phyloP scores from a whole-genome alignment of 2,888 invertebrate genomes.

The Sesia bembeciformis region DNA sequence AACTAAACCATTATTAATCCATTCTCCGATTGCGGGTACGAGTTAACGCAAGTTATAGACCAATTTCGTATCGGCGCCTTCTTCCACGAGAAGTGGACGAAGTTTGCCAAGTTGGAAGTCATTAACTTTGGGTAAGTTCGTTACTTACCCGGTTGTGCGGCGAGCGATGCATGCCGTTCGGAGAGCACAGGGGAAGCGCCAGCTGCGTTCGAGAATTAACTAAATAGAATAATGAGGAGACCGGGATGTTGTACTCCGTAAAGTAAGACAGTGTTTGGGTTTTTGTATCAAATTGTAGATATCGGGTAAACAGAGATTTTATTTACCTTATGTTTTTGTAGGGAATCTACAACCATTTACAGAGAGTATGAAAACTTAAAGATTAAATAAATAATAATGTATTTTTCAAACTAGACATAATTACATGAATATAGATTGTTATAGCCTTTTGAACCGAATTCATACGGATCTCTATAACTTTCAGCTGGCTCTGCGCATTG shows the following conservation, averaged over 20 bases:
- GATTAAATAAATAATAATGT: too few relatives aligned
- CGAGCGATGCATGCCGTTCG: constrained; percentile 17
- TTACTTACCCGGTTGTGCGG: constrained; percentile 20
- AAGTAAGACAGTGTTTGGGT: too few relatives aligned
- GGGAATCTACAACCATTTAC: too few relatives aligned
- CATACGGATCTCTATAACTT: too few relatives aligned
- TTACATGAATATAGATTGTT: too few relatives aligned
- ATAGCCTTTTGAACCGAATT: too few relatives aligned
- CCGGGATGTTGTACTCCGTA: constrained; percentile 2
- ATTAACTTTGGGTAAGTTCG: constrained; percentile 49
- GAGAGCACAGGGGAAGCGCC: constrained; percentile 12
- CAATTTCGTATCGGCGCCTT: constrained; percentile 26
- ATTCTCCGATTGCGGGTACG: constrained; percentile 26
- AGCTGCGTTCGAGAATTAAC: constrained; percentile 36
- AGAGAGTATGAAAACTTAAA: too few relatives aligned
- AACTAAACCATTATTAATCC: not conserved
- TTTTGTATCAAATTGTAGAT: too few relatives aligned
- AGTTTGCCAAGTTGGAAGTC: constrained; percentile 36
- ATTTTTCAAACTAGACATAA: too few relatives aligned
- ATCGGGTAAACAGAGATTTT: too few relatives aligned
- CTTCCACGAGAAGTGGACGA: constrained; percentile 13
- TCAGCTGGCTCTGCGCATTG: too few relatives aligned
- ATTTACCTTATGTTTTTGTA: too few relatives aligned
- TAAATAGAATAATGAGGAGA: constrained; percentile 35
- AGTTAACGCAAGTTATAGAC: constrained; percentile 34